A percentile compares a stretch with the other conserved stretches of the same genome.
Conservation (phyloP, 2,797 vertebrate genomes). For the Pangasius mekongensis region DNA sequence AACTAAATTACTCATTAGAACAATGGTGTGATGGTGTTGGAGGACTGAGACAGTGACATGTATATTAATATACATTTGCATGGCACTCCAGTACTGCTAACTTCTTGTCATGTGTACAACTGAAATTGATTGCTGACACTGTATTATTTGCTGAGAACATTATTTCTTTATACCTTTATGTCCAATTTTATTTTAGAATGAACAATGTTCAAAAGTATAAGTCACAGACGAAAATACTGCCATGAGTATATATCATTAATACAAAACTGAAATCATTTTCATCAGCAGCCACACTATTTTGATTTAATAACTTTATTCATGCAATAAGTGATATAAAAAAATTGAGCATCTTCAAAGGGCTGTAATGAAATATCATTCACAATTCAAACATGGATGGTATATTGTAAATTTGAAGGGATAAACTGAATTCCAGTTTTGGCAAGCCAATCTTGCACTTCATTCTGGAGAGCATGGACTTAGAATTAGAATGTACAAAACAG, state of each 20-base stretch:
- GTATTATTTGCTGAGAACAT: background rate
- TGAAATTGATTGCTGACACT: background rate
- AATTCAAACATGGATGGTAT: background rate
- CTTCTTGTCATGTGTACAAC: background rate
- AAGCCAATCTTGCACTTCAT: background rate
- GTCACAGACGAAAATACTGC: constrained; percentile 10
- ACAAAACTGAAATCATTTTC: constrained; percentile 69
- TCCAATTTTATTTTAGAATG: constrained; percentile 15
- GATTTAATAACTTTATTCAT: constrained; percentile 15
- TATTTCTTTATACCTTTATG: background rate
- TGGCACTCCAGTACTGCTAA: background rate
- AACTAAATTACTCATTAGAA: background rate
- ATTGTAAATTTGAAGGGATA: background rate
- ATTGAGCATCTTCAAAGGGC: background rate
- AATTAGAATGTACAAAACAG: background rate
- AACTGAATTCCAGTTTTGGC: background rate
- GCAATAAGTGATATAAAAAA: constrained; percentile 21
- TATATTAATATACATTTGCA: background rate
- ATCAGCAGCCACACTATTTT: constrained; percentile 38
- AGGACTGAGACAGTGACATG: background rate
- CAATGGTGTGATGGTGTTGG: background rate
- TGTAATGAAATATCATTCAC: background rate
- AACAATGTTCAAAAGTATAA: background rate
- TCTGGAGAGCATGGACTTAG: background rate
- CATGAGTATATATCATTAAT: constrained; percentile 56